phyloP scores from a whole-genome alignment of 2,888 invertebrate species.

The Xanthia togata region DNA sequence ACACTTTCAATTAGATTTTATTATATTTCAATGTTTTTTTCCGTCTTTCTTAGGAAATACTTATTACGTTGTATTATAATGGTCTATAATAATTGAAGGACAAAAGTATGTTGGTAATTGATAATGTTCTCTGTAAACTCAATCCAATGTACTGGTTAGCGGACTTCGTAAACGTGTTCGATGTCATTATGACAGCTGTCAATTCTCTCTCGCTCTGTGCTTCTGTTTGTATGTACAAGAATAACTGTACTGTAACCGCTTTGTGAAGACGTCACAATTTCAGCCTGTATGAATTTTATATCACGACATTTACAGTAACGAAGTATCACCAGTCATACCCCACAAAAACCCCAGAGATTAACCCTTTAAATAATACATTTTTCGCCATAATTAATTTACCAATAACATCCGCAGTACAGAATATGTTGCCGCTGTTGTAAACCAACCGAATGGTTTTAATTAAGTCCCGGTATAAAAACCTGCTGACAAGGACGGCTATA shows the following conservation, averaged over 20 bases:
- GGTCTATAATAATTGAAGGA: no score
- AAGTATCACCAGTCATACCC: neutral
- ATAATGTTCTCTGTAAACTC: neutral
- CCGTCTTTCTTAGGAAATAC: no score
- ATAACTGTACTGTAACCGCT: no score
- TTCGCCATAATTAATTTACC: slow-evolving; percentile 44
- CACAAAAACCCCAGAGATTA: slow-evolving; percentile 2
- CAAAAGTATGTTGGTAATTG: neutral
- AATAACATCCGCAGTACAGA: slow-evolving; percentile 48
- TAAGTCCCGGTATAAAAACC: slow-evolving; percentile 61
- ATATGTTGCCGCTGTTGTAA: slow-evolving; percentile 50
- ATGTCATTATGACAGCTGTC: neutral
- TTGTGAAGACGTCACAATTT: neutral
- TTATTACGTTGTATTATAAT: no score
- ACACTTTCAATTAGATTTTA: no score
- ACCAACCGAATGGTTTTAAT: slow-evolving; percentile 64
- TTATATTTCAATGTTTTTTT: no score
- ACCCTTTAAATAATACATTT: slow-evolving; percentile 45
- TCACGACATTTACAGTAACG: neutral
- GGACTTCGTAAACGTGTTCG: neutral
- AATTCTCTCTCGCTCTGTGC: no score
- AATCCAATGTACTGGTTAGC: neutral
- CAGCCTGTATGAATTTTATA: neutral
- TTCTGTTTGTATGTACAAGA: no score
- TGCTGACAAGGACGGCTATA: slow-evolving; percentile 49